phyloP scores from a whole-genome alignment of 1,140 invertebrate species.

The Laupala kohalensis region DNA sequence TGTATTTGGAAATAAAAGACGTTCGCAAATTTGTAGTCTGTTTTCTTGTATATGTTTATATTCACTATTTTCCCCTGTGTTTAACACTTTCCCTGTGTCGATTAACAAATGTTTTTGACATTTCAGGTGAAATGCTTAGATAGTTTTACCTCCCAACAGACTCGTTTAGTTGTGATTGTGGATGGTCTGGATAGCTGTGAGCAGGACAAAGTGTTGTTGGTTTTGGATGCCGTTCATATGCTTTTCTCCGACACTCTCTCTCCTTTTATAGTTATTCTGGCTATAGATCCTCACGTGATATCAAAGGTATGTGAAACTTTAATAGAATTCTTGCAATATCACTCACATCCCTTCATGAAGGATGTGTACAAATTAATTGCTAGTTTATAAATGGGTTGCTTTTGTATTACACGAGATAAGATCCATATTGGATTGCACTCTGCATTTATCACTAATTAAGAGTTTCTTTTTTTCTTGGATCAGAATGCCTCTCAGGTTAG shows the following conservation, averaged over 20 bases:
- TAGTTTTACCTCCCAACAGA: slow-evolving; percentile 81
- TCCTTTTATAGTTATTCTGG: slow-evolving; percentile 85
- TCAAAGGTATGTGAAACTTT: slow-evolving; percentile 54
- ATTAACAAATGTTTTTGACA: too few species aligned
- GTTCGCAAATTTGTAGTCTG: too few species aligned
- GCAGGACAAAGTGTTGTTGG: slow-evolving; percentile 85
- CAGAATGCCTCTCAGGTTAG: slow-evolving; percentile 13
- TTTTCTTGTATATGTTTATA: too few species aligned
- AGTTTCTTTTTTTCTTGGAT: slow-evolving; percentile 7
- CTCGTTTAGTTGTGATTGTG: slow-evolving; percentile 84
- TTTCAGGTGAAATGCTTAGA: slow-evolving; percentile 67
- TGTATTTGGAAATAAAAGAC: too few species aligned
- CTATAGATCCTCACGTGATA: slow-evolving; percentile 94
- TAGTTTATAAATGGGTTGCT: too few species aligned
- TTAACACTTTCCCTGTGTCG: too few species aligned
- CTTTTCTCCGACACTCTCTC: slow-evolving; percentile 82
- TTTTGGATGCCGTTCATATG: slow-evolving; percentile 88
- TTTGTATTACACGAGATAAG: neutral
- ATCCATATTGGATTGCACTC: neutral
- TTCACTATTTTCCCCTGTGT: too few species aligned
- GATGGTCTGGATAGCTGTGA: slow-evolving; percentile 97
- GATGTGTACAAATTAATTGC: too few species aligned
- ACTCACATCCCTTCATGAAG: too few species aligned
- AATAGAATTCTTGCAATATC: too few species aligned
- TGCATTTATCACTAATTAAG: slow-evolving; percentile 5